These are phyloP conservation scores for Spheniscus humboldti DNA, from an alignment of 2,797 vertebrate species.

Conservation along the genomic window DNA sequence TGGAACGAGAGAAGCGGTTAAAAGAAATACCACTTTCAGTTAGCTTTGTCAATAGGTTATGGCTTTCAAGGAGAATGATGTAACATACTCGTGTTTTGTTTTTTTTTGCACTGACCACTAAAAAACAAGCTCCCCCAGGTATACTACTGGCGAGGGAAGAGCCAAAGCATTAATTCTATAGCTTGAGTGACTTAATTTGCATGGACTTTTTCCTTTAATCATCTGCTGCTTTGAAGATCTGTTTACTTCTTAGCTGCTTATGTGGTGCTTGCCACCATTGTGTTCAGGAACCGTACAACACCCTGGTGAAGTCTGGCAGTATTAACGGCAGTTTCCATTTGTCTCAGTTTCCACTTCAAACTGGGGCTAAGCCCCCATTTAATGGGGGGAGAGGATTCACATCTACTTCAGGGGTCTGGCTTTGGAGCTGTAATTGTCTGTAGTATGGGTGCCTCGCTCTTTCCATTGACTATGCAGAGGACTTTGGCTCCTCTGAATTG, in stretches of 20 bases:
- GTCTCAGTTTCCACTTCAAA: neutral
- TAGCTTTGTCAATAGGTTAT: neutral
- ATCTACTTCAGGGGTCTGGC: neutral
- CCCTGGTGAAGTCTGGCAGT: neutral
- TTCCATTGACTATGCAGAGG: neutral
- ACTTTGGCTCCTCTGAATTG: neutral
- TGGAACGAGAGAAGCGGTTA: neutral
- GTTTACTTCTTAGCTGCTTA: neutral
- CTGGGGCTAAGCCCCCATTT: neutral
- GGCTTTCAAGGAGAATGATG: neutral
- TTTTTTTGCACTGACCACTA: constrained; percentile 10
- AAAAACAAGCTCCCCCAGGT: neutral
- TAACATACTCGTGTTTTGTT: neutral
- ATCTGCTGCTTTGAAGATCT: neutral
- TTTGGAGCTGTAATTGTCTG: neutral
- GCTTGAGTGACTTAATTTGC: neutral
- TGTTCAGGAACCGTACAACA: neutral
- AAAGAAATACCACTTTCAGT: neutral
- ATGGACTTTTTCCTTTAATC: neutral
- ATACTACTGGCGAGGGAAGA: neutral
- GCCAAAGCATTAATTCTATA: neutral
- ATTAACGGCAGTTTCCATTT: neutral
- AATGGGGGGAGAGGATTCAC: neutral
- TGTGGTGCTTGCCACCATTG: neutral
- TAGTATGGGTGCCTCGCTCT: neutral